phyloP scores from a whole-genome alignment of 2,797 vertebrate species.

The Atherinosoma microstoma region DNA sequence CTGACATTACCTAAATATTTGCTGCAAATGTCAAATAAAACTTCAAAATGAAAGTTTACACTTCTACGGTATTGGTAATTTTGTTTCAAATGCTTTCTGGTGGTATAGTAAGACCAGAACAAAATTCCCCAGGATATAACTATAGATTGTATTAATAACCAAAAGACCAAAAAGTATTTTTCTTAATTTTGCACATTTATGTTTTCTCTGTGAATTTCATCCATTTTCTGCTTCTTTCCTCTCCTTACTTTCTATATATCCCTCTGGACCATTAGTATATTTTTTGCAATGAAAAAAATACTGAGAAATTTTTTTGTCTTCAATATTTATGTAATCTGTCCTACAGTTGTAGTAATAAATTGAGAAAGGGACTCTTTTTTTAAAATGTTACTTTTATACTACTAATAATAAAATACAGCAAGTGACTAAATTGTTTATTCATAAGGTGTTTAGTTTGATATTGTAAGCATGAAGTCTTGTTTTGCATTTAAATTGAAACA shows the following conservation, averaged over 20 bases:
- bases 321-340: background rate
- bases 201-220: background rate
- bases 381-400: background rate
- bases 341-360: background rate
- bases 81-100: background rate
- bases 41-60: background rate
- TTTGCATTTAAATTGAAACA: background rate
- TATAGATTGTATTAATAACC: background rate
- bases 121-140: too few relatives aligned
- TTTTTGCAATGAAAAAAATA: background rate
- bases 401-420: background rate
- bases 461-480: background rate
- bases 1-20: slow-evolving; percentile 9
- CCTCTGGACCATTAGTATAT: background rate
- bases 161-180: background rate
- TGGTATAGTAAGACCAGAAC: background rate
- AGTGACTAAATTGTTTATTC: background rate
- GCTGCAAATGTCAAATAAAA: background rate
- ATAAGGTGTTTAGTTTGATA: background rate
- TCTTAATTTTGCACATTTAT: background rate
- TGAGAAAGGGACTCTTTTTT: too few relatives aligned
- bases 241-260: background rate
- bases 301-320: too few relatives aligned
- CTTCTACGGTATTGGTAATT: background rate
- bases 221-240: background rate